phyloP scores from a whole-genome alignment of 2,797 vertebrate genomes.

The Brachyrhaphis roseni region DNA sequence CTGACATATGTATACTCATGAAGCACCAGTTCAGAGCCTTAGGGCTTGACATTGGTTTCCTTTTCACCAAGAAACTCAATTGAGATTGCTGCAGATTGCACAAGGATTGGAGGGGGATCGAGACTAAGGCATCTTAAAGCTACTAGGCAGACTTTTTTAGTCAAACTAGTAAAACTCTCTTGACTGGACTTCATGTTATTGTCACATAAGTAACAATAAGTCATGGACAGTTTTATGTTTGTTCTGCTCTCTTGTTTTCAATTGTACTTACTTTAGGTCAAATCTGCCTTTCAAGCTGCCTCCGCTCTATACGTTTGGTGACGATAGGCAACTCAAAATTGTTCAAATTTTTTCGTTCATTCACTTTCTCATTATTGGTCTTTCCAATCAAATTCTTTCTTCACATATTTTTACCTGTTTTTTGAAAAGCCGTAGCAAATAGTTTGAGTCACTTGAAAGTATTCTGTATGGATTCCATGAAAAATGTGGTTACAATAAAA shows the following conservation, averaged over 20 bases:
- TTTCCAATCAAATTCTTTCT: neutral
- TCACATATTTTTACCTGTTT: neutral
- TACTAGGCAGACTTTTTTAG: neutral
- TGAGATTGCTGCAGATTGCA: conserved; percentile 55
- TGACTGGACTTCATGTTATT: neutral
- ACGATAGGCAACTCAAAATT: neutral
- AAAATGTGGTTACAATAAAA: neutral
- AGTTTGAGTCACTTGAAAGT: neutral
- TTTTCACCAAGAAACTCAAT: conserved; percentile 24
- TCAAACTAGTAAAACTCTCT: neutral
- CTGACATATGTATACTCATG: conserved; percentile 25
- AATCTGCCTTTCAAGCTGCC: neutral
- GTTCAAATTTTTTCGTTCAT: neutral
- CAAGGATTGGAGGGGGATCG: conserved; percentile 8
- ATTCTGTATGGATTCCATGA: neutral
- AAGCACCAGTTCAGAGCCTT: conserved; percentile 19
- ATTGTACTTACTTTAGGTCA: neutral
- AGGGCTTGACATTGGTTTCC: conserved; percentile 14
- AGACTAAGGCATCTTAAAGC: conserved; percentile 31
- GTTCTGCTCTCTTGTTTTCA: neutral
- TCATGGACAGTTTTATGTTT: neutral
- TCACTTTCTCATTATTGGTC: neutral
- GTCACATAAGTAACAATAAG: neutral
- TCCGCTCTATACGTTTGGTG: neutral
- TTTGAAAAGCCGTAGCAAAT: neutral